Evolutionary conservation across 2,797 vertebrate genomes (phyloP), one percentile per base, ranked within the genome.

Genomic region (Microctenopoma stevenorrisi): DNA sequence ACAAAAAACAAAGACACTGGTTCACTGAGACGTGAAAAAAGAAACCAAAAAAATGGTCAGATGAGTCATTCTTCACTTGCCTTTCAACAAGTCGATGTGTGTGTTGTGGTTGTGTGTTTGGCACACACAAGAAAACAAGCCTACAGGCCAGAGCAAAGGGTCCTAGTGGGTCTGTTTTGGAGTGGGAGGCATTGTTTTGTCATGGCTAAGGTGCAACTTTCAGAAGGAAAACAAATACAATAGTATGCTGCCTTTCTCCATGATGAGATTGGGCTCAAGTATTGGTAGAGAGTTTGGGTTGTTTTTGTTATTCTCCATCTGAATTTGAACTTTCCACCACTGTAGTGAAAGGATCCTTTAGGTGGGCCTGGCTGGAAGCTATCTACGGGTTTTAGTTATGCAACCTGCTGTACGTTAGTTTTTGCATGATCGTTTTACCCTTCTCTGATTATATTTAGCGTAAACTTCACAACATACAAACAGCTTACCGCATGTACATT

Each of bases 161-260:
- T 83, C 79, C 73, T 68, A 8, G 64, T 49, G 68, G 87, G 81
- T 86, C 86, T 82, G 77, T 79, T 86, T 56, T 82, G 79, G 82
- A 88, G 88, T 91, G 86, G 88, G 88, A 86, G 88, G 85, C 52
- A 74, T 75, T 91, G 84, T 83, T 86, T 79, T 89, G 80, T 85
- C 79, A 82, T n/a, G 69, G 81, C 75, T 42, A 86, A 86, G 86
- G 87, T 87, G 84, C 78, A 86, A 68, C 69, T 85, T 83, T 81
- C 58, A 49, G 61, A 50, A 69, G 70, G 75, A 83, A 83, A 86
- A 88, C 81, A 89, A 83, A 86, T 15, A 35, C 47, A 59, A 18
- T 59, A 61, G 53, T 44, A 42, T 1, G 43, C 65, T 70, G 81
- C 68, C 76, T 30, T 78, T 68, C 47, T 25, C 54, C 25, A 64